These are phyloP conservation scores for Aradophagus sp. DNA, from an alignment of 1,140 invertebrate species.

Conservation along the genomic window DNA sequence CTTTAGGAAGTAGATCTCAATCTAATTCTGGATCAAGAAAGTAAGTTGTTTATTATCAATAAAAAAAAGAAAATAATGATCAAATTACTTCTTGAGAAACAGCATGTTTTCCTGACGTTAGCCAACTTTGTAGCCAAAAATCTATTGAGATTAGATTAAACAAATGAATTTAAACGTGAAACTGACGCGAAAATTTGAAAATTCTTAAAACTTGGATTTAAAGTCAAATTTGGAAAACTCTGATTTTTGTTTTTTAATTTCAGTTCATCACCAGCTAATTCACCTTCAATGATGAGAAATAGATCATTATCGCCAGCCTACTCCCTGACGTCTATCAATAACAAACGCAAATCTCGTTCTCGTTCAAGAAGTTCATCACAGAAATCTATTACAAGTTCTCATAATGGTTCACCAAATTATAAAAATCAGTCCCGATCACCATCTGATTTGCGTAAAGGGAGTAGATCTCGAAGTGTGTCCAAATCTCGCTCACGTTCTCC, in stretches of 20 bases:
- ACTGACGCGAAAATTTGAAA: too few relatives aligned
- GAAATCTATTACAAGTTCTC: constrained; percentile 26
- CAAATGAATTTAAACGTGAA: too few relatives aligned
- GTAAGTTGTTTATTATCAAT: neutral
- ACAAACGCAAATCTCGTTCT: constrained; percentile 21
- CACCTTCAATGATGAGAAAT: constrained; percentile 6
- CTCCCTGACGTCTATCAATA: constrained; percentile 2
- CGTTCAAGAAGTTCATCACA: constrained; percentile 37
- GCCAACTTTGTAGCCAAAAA: too few relatives aligned
- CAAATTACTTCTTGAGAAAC: too few relatives aligned
- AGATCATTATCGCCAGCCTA: constrained; percentile 14
- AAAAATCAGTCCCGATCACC: constrained; percentile 17
- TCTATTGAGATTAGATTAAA: too few relatives aligned
- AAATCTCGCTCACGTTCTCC: constrained; percentile 17
- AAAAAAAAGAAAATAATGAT: too few relatives aligned
- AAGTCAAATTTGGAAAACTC: neutral
- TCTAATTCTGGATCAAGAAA: constrained; percentile 8
- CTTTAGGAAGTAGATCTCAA: constrained; percentile 2
- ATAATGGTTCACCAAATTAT: constrained; percentile 13
- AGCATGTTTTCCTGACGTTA: too few relatives aligned
- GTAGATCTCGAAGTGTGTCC: constrained; percentile 51
- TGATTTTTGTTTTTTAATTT: constrained; percentile 1
- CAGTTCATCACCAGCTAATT: constrained; percentile 11
- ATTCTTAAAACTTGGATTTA: too few relatives aligned
- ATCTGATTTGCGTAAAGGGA: constrained; percentile 56